Evolutionary conservation across 2,888 invertebrate species (phyloP).

Genomic region (Phortica magna): DNA sequence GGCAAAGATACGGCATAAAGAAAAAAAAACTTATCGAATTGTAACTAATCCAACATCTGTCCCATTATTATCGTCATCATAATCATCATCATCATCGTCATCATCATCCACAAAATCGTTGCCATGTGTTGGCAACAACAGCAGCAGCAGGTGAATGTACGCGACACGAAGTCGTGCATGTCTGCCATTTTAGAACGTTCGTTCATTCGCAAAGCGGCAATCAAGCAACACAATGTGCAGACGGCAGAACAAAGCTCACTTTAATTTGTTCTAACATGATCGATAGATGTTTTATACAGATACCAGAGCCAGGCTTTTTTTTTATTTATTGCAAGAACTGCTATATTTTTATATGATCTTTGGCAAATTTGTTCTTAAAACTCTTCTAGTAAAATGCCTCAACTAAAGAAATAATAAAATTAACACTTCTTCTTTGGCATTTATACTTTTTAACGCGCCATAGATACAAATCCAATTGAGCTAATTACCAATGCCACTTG

Average conservation of each 20-base stretch:
- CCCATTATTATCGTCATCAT: conserved; percentile 1
- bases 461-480: not conserved
- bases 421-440: not conserved
- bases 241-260: not conserved
- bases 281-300: too few relatives aligned
- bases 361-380: too few relatives aligned
- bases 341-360: too few relatives aligned
- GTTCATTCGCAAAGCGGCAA: conserved; percentile 17
- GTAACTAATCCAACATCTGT: conserved; percentile 28
- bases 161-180: conserved; percentile 28
- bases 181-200: not conserved
- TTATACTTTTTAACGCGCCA: not conserved
- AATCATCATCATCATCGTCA: not conserved
- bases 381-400: too few relatives aligned
- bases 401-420: not conserved
- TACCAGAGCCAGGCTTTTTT: too few relatives aligned
- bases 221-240: not conserved
- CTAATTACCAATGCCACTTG: not conserved
- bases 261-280: not conserved
- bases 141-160: conserved; percentile 59
- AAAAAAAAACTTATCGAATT: not conserved
- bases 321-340: too few relatives aligned
- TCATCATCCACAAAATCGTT: not conserved
- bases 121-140: conserved; percentile 18
- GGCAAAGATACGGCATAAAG: too few relatives aligned